Evolutionary conservation across 2,888 invertebrate species (phyloP), one percentile per base, ranked within the genome.

Genomic region (Hydraecia micacea): DNA sequence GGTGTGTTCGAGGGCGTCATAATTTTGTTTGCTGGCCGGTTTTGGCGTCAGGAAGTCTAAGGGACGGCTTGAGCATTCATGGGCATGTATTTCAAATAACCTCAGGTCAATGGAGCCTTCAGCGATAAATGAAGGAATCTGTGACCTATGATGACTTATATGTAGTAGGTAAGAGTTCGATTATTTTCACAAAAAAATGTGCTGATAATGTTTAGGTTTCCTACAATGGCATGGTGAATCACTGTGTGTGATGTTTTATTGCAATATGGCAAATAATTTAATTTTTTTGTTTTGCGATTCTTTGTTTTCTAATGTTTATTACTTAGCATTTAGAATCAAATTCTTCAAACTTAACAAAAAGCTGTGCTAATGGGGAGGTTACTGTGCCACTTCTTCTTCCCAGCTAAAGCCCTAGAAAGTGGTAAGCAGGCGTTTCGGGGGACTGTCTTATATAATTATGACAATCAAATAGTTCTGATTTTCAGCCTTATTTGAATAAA

Each of bases 1-100:
- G 93, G 92, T 93, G 92, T 90, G 92, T 91, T 92, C 88, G 89
- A 90, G 87, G 81, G 88, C 75, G 86, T 87, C 84, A 86, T 88
- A 88, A 88, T 87, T 89, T 90, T 90, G 88, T 90, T 88, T 87
- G 87, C 86, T 84, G 81, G 86, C 83, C 87, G 86, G 81, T 92
- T 91, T 90, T 79, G 86, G 89, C 83, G 85, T 89, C 87, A 81
- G 83, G 78, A 81, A 83, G 84, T 86, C 79, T 89, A 78, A 87
- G 77, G 84, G 79, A 84, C 80, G 73, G 77, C 77, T 87, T 83
- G 84, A 80, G 73, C 81, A 75, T 85, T 84, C 80, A 82, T 73
- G 80, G 74, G 79, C 71, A 81, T 87, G 85, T 88, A 81, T 86
- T 88, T 87, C 85, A 87, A 89, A 87, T 89, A 87, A 86, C 83